Conservation (phyloP, 2,888 invertebrate species). For the Oscheius sp. region DNA sequence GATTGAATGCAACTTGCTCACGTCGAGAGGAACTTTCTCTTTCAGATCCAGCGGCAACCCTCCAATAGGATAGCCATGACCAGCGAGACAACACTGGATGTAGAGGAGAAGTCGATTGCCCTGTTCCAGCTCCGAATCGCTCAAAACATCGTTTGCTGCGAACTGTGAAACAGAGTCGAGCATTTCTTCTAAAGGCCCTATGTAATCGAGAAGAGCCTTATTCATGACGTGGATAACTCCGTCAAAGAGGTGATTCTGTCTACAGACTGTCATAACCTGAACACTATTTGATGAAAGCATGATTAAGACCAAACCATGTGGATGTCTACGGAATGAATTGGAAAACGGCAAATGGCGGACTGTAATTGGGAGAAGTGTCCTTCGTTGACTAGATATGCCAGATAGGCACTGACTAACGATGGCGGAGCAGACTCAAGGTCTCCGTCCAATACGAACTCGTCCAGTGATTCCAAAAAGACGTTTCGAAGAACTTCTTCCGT, state of each 20-base stretch:
- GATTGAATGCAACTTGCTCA: neutral
- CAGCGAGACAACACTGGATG: slow-evolving; percentile 86
- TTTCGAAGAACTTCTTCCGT: slow-evolving; percentile 78
- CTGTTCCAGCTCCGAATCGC: slow-evolving; percentile 77
- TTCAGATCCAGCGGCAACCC: slow-evolving; percentile 47
- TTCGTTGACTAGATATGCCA: slow-evolving; percentile 76
- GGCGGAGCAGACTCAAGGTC: slow-evolving; percentile 76
- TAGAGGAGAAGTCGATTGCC: slow-evolving; percentile 89
- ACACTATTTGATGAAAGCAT: neutral
- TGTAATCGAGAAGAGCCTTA: slow-evolving; percentile 83
- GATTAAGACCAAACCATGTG: slow-evolving; percentile 79
- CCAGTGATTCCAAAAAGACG: slow-evolving; percentile 81
- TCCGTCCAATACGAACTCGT: slow-evolving; percentile 76
- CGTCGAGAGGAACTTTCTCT: slow-evolving; percentile 61
- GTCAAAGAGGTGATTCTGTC: slow-evolving; percentile 80
- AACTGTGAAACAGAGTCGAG: slow-evolving; percentile 59
- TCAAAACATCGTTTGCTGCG: slow-evolving; percentile 59
- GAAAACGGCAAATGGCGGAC: slow-evolving; percentile 82
- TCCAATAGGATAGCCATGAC: slow-evolving; percentile 85
- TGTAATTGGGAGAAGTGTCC: slow-evolving; percentile 81
- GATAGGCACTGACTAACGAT: slow-evolving; percentile 81
- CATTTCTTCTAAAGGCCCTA: slow-evolving; percentile 80
- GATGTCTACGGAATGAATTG: slow-evolving; percentile 83
- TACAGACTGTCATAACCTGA: slow-evolving; percentile 78
- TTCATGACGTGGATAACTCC: slow-evolving; percentile 84